Conservation (phyloP, 1,140 invertebrate genomes). For the Laupala kohalensis region DNA sequence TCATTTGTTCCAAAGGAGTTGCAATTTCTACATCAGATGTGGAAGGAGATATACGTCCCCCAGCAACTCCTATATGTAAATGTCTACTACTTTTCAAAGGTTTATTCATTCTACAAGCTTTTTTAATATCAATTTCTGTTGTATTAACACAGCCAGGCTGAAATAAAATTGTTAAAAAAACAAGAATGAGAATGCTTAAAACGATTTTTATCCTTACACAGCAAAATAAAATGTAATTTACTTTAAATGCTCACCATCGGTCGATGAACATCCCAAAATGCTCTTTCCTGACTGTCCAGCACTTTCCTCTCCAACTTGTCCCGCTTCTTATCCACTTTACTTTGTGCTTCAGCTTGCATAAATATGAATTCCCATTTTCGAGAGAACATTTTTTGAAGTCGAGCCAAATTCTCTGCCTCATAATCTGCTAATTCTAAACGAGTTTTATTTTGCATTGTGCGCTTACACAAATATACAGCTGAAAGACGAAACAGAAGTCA, state of each 20-base stretch:
- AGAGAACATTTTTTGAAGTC: conserved; percentile 98
- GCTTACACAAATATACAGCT: conserved; percentile 98
- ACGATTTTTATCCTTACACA: conserved; percentile 95
- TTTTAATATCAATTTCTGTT: conserved; percentile 95
- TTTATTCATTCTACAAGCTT: conserved; percentile 78
- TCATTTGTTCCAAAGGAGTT: conserved; percentile 36
- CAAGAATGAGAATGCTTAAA: too few species aligned
- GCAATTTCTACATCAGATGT: conserved; percentile 38
- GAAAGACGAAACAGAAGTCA: conserved; percentile 8
- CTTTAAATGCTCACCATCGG: conserved; percentile 66
- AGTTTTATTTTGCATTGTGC: conserved; percentile 99
- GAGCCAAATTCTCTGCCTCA: conserved; percentile 93
- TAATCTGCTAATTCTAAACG: conserved; percentile 94
- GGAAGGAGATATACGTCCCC: conserved; percentile 46
- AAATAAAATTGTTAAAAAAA: too few species aligned
- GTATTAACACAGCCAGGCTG: conserved; percentile 98
- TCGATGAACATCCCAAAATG: conserved; percentile 98
- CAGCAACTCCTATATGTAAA: conserved; percentile 23
- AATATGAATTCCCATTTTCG: conserved; percentile 99
- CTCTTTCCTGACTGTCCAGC: conserved; percentile 94
- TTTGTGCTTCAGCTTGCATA: conserved; percentile 83
- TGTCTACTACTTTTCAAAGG: conserved; percentile 9
- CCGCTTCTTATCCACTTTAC: conserved; percentile 95
- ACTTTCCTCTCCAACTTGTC: conserved; percentile 97
- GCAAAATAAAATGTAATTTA: conserved; percentile 59